Evolutionary conservation across 2,797 vertebrate genomes (phyloP), one percentile per base, ranked within the genome.

Genomic region (Alca torda): DNA sequence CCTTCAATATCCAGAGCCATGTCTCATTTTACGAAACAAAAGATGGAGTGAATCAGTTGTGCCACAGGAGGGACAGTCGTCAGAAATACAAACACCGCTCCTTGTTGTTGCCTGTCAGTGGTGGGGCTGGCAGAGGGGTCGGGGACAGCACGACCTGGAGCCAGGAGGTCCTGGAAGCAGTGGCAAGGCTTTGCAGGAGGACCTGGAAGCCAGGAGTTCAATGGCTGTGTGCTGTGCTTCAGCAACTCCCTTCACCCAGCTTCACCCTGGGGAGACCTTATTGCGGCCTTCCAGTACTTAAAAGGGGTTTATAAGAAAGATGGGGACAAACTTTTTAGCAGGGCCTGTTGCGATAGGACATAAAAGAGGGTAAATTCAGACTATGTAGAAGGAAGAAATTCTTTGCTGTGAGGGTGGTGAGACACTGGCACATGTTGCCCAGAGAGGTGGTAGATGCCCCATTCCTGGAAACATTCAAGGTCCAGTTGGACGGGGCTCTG

Each of bases 121-220:
- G 3, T 51, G 70, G 57, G 46, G 31, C 61, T 85, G 54, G 18
- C 59, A 65, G 43, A 65, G 41, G 41, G 53, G 41, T 48, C 8
- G 6, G 26, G 28, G 24, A 24, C 45, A 39, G 20, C 1, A 4
- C 0, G 2, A 13, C 20, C 26, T 18, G 39, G 19, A 74, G 28
- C 16, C 43, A 15, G 57, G 41, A 46, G 37, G 37, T 39, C 24
- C 39, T 48, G 26, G 56, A 31, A 73, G 80, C 16, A 83, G 64
- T 26, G 50, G 17, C 33, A 69, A 76, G 33, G 9, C 24, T 81
- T 76, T 64, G 50, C 41, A 45, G 51, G 16, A 77, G 67, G 45
- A 69, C 4, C 8, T 18, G 67, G 16, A 30, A 78, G 4, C 24
- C 37, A 21, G 64, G 54, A 76, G 20, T 68, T 50, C 26, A 59